Evolutionary conservation across 1,140 invertebrate species (phyloP), one percentile per base, ranked within the genome.

Genomic region (Protaetia brevitarsis): DNA sequence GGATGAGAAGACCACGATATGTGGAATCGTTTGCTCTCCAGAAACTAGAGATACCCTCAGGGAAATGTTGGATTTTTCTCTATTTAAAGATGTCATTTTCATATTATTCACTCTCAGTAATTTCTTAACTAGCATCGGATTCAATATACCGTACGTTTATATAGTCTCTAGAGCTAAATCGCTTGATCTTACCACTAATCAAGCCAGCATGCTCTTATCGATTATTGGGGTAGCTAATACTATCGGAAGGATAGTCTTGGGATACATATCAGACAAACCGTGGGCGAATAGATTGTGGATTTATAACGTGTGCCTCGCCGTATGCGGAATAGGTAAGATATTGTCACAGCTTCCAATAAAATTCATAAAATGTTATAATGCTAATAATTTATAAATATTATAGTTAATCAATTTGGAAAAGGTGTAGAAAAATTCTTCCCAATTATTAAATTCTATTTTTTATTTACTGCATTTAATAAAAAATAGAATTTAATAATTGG

Each of bases 91-190:
- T 79, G 85, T 88, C 2, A 83, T 97, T 67, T 98, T 98, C 77
- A 82, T 98, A 63, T 79, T 98, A 59, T 98, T 98, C 79, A 88
- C 89, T 19, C 64, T 95, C 28, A 97, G 95, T 23, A 98, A 99
- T 79, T 96, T 98, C 77, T 88, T 94, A 73, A 98, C 95, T 5
- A 96, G 92, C 76, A 92, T 99, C 71, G 96, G 96, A 29, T 99
- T 97, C 82, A 96, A 97, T 78, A 88, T 97, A 73, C 96, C 96
- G 63, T 93, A 96, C 81, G 84, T 97, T 68, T 94, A 91, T 79
- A 84, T 93, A 36, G 86, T 87, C 66, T 82, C 88, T 45, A 85
- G 87, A 78, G 88, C 89, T 2, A 79, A 86, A 61, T 76, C 83
- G 6, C 71, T 87, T 45, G 80, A 80, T 0, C 82, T 94, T 10